These are phyloP conservation scores for Aphidius gifuensis DNA, from an alignment of 1,140 invertebrate species.

Conservation along the genomic window DNA sequence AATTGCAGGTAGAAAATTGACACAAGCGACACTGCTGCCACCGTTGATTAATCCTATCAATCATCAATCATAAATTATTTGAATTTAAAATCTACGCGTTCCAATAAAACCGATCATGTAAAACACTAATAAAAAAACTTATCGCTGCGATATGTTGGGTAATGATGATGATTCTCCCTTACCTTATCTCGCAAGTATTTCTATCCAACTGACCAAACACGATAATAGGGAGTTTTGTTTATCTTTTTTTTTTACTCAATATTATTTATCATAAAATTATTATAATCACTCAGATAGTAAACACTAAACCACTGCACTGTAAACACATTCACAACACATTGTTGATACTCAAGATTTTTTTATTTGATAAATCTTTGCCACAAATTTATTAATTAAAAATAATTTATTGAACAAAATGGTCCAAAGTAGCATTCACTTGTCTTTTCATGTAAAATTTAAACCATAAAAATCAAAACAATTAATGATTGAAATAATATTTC, in stretches of 20 bases:
- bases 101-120: too few species aligned
- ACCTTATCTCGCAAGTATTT: neutral
- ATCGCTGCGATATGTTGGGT: too few species aligned
- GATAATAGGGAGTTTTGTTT: neutral
- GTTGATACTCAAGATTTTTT: constrained; percentile 19
- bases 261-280: constrained; percentile 31
- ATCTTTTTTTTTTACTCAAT: constrained; percentile 33
- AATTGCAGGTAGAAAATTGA: neutral
- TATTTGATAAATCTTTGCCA: neutral
- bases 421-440: too few species aligned
- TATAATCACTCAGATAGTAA: constrained; percentile 28
- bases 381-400: neutral
- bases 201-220: too few species aligned
- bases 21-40: constrained; percentile 13
- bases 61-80: too few species aligned
- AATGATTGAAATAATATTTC: too few species aligned
- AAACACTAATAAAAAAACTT: too few species aligned
- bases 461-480: neutral
- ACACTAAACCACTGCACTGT: constrained; percentile 54
- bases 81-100: neutral
- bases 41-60: neutral
- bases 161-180: neutral
- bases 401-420: neutral
- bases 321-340: constrained; percentile 52
- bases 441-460: neutral